Base-by-base conservation (phyloP, 2,797 vertebrate genomes). In the Hippocampus kuda region DNA sequence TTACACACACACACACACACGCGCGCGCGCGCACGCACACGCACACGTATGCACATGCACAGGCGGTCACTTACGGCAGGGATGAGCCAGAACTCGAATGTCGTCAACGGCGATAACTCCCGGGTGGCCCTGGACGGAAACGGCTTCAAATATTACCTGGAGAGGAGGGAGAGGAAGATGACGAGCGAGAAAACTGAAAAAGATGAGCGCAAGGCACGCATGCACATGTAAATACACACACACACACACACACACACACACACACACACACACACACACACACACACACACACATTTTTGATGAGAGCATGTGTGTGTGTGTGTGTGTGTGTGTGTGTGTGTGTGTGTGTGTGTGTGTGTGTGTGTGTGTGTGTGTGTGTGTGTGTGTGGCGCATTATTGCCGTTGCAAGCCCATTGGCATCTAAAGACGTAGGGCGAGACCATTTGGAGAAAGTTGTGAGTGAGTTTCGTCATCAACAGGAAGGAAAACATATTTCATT, bases 41-140 rank as follows among this genome's bases (percentile, higher is more conserved):
- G 68, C 57, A 66, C 41, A 48, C 68, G 67, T 46, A 51, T 53
- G 46, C 65, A 68, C 68, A 68, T 54, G 46, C 66, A 18, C 63
- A 64, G 44, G 68, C 34, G 64, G 24, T 53, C 42, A 84, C 96
- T 94, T 90, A 98, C 96, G 93, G 89, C 95, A 98, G 2, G 96
- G 95, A 82, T 98, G 96, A 79, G 96, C 95, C 61, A 98, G 90
- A 61, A 98, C 96, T 76, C 95, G 91, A 75, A 98, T 93, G 89
- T 98, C 96, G 79, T 98, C 95, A 81, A 98, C 91, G 16, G 94
- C 94, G 34, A 98, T 97, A 91, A 95, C 95, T 57, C 96, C 96
- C 0, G 94, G 93, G 51, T 95, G 95, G 70, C 94, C 95, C 82
- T 97, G 95, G 83, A 97, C 79, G 34, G 95, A 97, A 72, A 98